Conservation (phyloP, 2,888 invertebrate genomes). For the Pardosa pseudoannulata region DNA sequence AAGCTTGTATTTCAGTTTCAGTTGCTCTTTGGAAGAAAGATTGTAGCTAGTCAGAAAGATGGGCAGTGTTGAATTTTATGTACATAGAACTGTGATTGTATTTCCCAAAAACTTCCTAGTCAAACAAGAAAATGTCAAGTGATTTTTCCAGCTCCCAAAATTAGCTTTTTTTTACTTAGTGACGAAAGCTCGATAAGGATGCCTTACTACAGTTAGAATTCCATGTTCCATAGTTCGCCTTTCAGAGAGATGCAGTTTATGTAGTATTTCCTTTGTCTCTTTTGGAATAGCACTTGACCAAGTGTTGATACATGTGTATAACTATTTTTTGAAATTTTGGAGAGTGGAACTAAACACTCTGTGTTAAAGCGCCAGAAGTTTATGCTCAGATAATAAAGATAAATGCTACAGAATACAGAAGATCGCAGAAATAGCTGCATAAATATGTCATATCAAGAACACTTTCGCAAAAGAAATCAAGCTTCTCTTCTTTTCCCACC, state of each 20-base stretch:
- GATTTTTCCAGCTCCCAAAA: conserved; percentile 42
- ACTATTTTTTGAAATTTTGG: conserved; percentile 34
- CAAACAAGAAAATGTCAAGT: conserved; percentile 60
- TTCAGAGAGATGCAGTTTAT: conserved; percentile 29
- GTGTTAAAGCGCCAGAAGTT: conserved; percentile 22
- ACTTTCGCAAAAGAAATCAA: conserved; percentile 37
- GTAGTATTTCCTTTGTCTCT: conserved; percentile 32
- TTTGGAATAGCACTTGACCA: conserved; percentile 21
- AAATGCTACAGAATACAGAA: conserved; percentile 31
- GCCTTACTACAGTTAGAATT: conserved; percentile 42
- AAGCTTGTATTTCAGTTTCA: neutral
- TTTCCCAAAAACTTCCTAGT: conserved; percentile 49
- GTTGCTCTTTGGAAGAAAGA: conserved; percentile 17
- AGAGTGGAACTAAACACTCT: conserved; percentile 26
- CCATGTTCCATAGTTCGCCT: conserved; percentile 33
- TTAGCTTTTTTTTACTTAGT: conserved; percentile 45
- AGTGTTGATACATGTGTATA: conserved; percentile 43
- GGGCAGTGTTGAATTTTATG: conserved; percentile 24
- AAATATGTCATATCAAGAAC: conserved; percentile 67
- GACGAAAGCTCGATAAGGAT: conserved; percentile 34
- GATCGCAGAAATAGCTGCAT: conserved; percentile 16
- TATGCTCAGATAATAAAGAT: conserved; percentile 8
- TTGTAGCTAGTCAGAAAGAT: conserved; percentile 49
- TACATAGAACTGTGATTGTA: conserved; percentile 49
- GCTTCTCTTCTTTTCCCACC: conserved; percentile 58